These are phyloP conservation scores for Diadegma fenestrale DNA, from an alignment of 2,888 invertebrate species.

Conservation along the genomic window DNA sequence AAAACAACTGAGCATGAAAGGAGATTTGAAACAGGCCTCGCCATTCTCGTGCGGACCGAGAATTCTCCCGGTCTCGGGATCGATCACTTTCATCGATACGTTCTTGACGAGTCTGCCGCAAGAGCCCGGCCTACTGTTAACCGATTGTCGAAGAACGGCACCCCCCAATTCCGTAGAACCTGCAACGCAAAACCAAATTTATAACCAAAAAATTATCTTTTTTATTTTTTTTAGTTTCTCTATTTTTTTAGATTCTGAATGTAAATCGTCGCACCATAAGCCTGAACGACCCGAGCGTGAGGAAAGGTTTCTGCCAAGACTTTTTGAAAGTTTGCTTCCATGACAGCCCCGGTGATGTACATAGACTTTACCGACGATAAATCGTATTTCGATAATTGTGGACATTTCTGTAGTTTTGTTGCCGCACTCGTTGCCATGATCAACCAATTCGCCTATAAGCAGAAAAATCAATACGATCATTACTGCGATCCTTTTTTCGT, in stretches of 20 bases:
- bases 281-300: conserved; percentile 59
- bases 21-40: conserved; percentile 71
- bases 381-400: conserved; percentile 66
- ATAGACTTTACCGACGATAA: conserved; percentile 67
- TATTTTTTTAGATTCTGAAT: too few species aligned
- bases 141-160: conserved; percentile 54
- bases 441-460: conserved; percentile 72
- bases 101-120: conserved; percentile 72
- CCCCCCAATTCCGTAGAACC: conserved; percentile 78
- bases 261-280: conserved; percentile 70
- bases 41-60: conserved; percentile 76
- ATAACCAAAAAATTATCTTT: background rate
- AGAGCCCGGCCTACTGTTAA: conserved; percentile 71
- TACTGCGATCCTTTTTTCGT: background rate
- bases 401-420: conserved; percentile 69
- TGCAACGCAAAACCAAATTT: conserved; percentile 38
- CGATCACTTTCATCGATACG: conserved; percentile 74
- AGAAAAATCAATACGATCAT: background rate
- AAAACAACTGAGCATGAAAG: conserved; percentile 70
- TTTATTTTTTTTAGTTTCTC: too few species aligned
- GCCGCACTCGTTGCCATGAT: conserved; percentile 71
- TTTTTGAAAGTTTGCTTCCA: conserved; percentile 66
- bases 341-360: conserved; percentile 67
- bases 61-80: conserved; percentile 64
- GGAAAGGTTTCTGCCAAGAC: conserved; percentile 61